Evolutionary conservation across 2,113 vertebrate genomes (phyloP), one percentile per base, ranked within the genome.

Genomic region (Fulica atra): DNA sequence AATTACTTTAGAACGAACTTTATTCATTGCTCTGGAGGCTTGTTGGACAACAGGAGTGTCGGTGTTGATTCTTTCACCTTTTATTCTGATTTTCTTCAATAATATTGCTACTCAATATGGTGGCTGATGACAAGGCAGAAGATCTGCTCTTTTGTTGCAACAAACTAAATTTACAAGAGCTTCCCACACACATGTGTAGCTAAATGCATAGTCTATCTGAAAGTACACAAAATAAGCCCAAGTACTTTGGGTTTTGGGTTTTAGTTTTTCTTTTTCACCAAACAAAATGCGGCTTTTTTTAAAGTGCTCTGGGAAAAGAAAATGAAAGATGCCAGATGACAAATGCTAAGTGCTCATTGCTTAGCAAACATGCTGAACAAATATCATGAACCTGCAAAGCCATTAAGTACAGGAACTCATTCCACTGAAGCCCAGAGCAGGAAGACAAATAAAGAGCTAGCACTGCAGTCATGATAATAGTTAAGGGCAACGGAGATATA

Each of bases 281-380:
- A 91, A 72, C 29, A 82, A 89, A 93, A 76, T 53, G 33, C 2
- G 0, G 60, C 51, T 63, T 79, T 86, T 95, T 95, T 78, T 21
- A 81, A 96, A 89, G 42, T 69, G 42, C 44, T 81, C 73, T 56
- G 60, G 64, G 56, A 74, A 94, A 84, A 83, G 35, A 94, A 76
- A 89, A 93, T 86, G 81, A 95, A 77, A 79, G 46, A 88, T 89
- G 56, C 66, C 92, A 78, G 81, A 94, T 95, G 97, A 97, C 66
- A 90, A 95, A 93, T 64, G 78, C 78, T 91, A 78, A 95, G 73
- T 86, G 72, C 79, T 79, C 77, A 89, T 77, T 70, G 81, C 92
- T 94, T 91, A 86, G 88, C 95, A 96, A 97, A 96, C 81, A 89
- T 3, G 6, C 68, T 95, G 86, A 95, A 85, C 86, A 97, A 91